Evolutionary conservation across 2,888 invertebrate genomes (phyloP), one percentile per base, ranked within the genome.

Genomic region (Agrilus biguttatus): DNA sequence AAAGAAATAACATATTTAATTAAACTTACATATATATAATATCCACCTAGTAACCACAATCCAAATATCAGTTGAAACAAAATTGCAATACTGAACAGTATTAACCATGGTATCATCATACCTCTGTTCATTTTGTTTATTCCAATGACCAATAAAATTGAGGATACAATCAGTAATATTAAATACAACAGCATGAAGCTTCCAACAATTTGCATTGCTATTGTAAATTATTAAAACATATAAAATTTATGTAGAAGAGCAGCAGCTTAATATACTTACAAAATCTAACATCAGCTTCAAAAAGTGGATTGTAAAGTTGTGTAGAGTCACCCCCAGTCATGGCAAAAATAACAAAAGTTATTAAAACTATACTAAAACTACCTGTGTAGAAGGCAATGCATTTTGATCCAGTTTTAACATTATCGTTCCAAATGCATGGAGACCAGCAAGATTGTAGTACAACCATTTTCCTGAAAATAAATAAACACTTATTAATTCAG

Each of bases 261-360:
- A 36, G 19, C 10, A 28, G 8, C 10, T 28, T 8, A 35, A 35
- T 41, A 45, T 50, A 75, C 80, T 74, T 67, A 84, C 83, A 80
- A 51, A 68, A 66, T 58, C 83, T 72, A 7, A 87, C 75, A 67
- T 90, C 89, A 28, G 89, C 78, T 67, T 92, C 91, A 66, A 91
- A 92, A 32, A 89, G 69, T 0, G 91, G 91, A 57, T 84, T 85
- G 70, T 89, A 91, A 4, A 90, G 68, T 61, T 90, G 89, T 0
- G 86, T 80, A 0, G 90, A 90, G 56, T 90, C 89, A 14, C 91
- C 91, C n/a, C 91, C 91, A 49, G 65, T 64, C 69, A 91, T 75
- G 67, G 87, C 81, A 60, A 89, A 89, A 1, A 67, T 65, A 45
- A 85, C 78, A 50, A 78, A 69, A 5, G 83, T 85, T 50, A 88